phyloP scores from a whole-genome alignment of 2,113 vertebrate genomes.

The Oxyruncus cristatus region DNA sequence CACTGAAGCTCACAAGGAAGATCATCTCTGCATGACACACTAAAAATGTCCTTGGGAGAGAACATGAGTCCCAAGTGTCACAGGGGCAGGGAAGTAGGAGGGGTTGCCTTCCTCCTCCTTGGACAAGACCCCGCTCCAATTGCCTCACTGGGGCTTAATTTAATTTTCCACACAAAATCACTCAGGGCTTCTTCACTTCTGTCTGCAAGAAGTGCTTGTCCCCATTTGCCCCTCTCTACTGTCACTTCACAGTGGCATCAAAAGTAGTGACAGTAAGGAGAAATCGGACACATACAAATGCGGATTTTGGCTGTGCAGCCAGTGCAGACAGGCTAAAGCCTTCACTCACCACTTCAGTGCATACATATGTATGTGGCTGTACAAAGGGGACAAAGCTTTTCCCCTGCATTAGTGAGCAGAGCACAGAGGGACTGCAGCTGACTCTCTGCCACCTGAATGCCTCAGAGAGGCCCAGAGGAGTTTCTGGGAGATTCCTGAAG shows the following conservation, averaged over 20 bases:
- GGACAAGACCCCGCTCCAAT: neutral
- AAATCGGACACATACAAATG: neutral
- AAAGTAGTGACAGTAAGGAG: neutral
- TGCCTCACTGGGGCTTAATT: slow-evolving; percentile 27
- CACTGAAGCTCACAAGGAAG: neutral
- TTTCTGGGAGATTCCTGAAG: neutral
- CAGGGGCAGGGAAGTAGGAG: neutral
- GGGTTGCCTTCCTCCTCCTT: neutral
- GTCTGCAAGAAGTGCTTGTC: neutral
- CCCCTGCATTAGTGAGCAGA: neutral
- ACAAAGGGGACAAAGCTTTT: neutral
- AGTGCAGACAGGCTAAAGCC: accelerated
- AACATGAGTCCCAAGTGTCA: neutral
- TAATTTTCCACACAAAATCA: slow-evolving; percentile 36
- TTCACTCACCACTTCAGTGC: neutral
- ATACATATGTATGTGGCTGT: too few species aligned
- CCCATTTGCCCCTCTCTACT: neutral
- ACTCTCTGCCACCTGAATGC: neutral
- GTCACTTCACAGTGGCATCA: neutral
- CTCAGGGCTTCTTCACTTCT: neutral
- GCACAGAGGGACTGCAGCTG: neutral
- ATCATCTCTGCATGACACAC: neutral
- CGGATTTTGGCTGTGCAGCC: neutral
- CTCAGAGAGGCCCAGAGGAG: neutral
- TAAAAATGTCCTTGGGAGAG: neutral